Evolutionary conservation across 1,140 invertebrate species (phyloP), one percentile per base, ranked within the genome.

Genomic region (Aphis craccivora): DNA sequence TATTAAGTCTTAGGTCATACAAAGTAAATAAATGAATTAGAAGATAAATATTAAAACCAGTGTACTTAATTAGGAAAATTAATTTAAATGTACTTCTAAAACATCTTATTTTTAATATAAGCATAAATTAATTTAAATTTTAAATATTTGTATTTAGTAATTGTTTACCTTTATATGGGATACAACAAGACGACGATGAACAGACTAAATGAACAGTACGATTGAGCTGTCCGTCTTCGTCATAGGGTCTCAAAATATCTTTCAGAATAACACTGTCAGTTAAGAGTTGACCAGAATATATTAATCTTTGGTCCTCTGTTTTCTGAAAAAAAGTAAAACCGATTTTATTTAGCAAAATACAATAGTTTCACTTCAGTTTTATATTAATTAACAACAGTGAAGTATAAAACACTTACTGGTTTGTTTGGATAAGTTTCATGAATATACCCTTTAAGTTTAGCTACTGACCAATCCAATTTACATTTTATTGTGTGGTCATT

Each of bases 281-380:
- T 90, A 99, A 95, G 25, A 99, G 95, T 95, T 98, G 97, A n/a
- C 98, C 98, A 20, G 97, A 98, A 95, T 98, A 99, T 94, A 99
- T 98, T 1, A 99, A 96, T 95, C 98, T 98, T 95, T 98, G 98
- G 94, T 98, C 97, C 94, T 97, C 96, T 92, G 96, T 96, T 95
- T 96, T 96, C 98, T 98, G 95, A 35, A 96, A 96, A 89, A 90
- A n/a, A 53, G 40, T 88, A 60, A 48, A 87, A 40, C 18, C 22
- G 23, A 91, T 91, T 14, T 92, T n/a, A 83, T 48, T 87, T 48
- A 25, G n/a, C 1, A 51, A 23, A 48, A 25, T 48, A 3, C 8
- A 87, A 4, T 87, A 48, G 23, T 35, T 55, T 55, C 9, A 51
- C 18, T 48, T n/a, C 6, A 11, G 37, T 30, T 86, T 37, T 53